Percentiles rank a stretch among this genome's conserved stretches.
These are phyloP conservation scores for Schizothorax lantsangensis DNA, from an alignment of 2,797 vertebrate genomes.

Conservation along the genomic window DNA sequence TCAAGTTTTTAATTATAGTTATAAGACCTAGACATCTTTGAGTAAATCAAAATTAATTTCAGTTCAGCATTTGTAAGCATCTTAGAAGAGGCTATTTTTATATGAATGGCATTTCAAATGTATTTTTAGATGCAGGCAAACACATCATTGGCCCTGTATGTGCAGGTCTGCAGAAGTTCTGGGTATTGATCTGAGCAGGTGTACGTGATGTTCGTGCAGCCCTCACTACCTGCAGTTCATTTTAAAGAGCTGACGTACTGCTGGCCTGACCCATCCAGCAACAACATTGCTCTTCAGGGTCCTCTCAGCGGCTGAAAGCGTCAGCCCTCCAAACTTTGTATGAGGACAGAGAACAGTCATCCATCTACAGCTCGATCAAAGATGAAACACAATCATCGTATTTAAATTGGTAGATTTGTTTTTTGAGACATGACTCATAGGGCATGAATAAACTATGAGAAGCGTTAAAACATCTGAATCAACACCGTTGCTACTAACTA, in stretches of 20 bases:
- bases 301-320: conserved; percentile 27
- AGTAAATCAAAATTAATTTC: not conserved
- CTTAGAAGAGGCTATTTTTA: not conserved
- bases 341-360: conserved; percentile 47
- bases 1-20: too few species aligned
- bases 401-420: conserved; percentile 11
- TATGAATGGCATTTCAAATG: not conserved
- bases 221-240: conserved; percentile 27
- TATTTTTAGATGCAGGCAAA: not conserved
- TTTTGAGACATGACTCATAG: conserved; percentile 17
- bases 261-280: conserved; percentile 31
- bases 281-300: conserved; percentile 30
- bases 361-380: conserved; percentile 50
- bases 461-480: conserved; percentile 15
- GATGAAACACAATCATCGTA: conserved; percentile 27
- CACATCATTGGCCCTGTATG: not conserved
- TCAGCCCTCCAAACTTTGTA: conserved; percentile 26
- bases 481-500: conserved; percentile 17
- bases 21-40: not conserved
- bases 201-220: conserved; percentile 30
- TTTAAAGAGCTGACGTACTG: conserved; percentile 27
- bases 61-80: not conserved
- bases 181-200: conserved; percentile 9
- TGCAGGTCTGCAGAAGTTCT: not conserved
- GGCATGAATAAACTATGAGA: conserved; percentile 14